Evolutionary conservation across 2,113 vertebrate genomes (phyloP), one percentile per base, ranked within the genome.

Genomic region (Irena cyanogastra): DNA sequence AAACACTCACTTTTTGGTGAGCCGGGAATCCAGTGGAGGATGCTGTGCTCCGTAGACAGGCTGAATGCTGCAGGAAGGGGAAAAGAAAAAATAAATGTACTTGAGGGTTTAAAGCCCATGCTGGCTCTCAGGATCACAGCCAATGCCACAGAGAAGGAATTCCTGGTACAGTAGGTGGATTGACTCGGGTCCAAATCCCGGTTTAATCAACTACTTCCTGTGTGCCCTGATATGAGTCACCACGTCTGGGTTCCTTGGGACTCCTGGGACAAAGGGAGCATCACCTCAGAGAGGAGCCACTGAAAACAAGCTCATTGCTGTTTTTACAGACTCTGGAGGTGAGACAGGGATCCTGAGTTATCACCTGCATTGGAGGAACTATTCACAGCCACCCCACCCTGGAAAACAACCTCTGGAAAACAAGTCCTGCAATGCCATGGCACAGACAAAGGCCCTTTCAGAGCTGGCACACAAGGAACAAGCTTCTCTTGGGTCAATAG

Each of bases 31-130:
- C 78, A 99, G 97, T 1, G 99, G 99, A 44, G 99, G 99, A 81
- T 99, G 99, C 95, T 99, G 99, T 20, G 99, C 99, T 97, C 99
- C 99, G 81, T 99, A 99, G 59, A 99, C 99, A 10, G 99, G 99
- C 44, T 99, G 99, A 86, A 99, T 98, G 71, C 99, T 99, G 96
- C 83, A 95, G 78, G 20, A 60, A 82, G 37, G 35, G 42, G 54
- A 37, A 7, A 80, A 41, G 18, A 23, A 21, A 60, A 56, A 52
- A 22, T 27, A 35, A n/a, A 35, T 7, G 5, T 3, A 15, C n/a
- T 11, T 4, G 2, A 50, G 68, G 61, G 22, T 57, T 6, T 88
- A 79, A 72, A 82, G 28, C 13, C 66, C 66, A 2, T 4, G 3
- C 23, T 35, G 59, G 28, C 42, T 59, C 72, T 56, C 44, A 30